Evolutionary conservation across 2,888 invertebrate genomes (phyloP), one percentile per base, ranked within the genome.

Genomic region (Ormyrus rosae): DNA sequence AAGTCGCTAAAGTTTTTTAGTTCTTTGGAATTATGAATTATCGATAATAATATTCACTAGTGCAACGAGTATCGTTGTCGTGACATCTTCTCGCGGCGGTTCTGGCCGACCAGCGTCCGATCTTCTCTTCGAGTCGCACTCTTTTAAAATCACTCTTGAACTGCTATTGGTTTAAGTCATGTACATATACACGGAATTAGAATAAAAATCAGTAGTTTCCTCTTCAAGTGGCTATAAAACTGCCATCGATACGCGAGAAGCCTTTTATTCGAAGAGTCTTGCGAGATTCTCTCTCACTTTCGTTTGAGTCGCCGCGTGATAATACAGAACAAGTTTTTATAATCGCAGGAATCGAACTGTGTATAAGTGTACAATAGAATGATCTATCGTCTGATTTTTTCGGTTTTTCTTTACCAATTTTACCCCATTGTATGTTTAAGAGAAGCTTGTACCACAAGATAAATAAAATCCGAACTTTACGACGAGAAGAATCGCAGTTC

Each of bases 121-220:
- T 51, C 0, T 34, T 45, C 7, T 78, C 51, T 48, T 76, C 58
- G 2, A 75, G 53, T 63, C 45, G 46, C 60, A 65, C 56, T 67
- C 9, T 34, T 34, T 34, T 4, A 4, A 34, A 19, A 68, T 51
- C 64, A 70, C 51, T 58, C 46, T 69, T 65, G 13, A 19, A 60
- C 13, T 61, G 55, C 11, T 50, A 34, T 61, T 45, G 9, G 6
- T 10, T 61, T 53, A 13, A n/a, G 34, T 65, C 6, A 63, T 75
- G 53, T 67, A 80, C 61, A 55, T 75, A 13, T 34, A 34, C 70
- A 34, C 70, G 65, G 45, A 80, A 70, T 80, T 51, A 34, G 48
- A 75, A 67, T 75, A 65, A 46, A 75, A 80, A 75, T 70, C 58
- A 80, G 53, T 75, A 71, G 60, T 80, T 48, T 80, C 9, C 13